Evolutionary conservation across 2,797 vertebrate species (phyloP).

Genomic region (Anguilla obscura): DNA sequence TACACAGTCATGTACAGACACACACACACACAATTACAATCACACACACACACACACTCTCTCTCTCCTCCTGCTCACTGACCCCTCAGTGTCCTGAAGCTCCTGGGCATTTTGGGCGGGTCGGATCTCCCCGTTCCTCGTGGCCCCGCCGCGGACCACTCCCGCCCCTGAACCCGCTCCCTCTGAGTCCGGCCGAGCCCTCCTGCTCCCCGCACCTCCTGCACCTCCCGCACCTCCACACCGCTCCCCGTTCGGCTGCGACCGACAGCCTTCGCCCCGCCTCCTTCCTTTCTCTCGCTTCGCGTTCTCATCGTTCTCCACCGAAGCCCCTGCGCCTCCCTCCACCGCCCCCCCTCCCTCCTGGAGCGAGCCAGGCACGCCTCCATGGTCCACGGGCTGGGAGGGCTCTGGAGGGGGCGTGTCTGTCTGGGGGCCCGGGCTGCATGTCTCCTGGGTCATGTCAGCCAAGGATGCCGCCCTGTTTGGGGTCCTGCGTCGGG

Average conservation of each 20-base stretch:
- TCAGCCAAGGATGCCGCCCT: conserved; percentile 45
- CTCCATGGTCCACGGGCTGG: conserved; percentile 39
- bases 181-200: background rate
- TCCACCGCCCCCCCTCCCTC: conserved; percentile 41
- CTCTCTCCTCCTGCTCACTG: background rate
- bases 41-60: background rate
- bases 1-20: background rate
- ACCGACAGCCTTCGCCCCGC: conserved; percentile 88
- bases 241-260: conserved; percentile 93
- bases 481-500: conserved; percentile 41
- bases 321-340: background rate
- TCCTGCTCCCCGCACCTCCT: conserved; percentile 70
- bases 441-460: conserved; percentile 80
- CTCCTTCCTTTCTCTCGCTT: conserved; percentile 67
- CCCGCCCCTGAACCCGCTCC: background rate
- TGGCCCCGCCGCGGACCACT: conserved; percentile 62
- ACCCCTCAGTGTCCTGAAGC: background rate
- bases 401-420: conserved; percentile 36
- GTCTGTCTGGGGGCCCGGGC: conserved; percentile 57
- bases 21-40: too few relatives aligned
- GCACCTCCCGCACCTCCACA: conserved; percentile 87
- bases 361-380: conserved; percentile 28
- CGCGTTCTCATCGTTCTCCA: conserved; percentile 61
- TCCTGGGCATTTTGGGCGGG: background rate
- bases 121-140: conserved; percentile 56